Conservation (phyloP, 2,113 vertebrate species). For the Lycaon pictus region DNA sequence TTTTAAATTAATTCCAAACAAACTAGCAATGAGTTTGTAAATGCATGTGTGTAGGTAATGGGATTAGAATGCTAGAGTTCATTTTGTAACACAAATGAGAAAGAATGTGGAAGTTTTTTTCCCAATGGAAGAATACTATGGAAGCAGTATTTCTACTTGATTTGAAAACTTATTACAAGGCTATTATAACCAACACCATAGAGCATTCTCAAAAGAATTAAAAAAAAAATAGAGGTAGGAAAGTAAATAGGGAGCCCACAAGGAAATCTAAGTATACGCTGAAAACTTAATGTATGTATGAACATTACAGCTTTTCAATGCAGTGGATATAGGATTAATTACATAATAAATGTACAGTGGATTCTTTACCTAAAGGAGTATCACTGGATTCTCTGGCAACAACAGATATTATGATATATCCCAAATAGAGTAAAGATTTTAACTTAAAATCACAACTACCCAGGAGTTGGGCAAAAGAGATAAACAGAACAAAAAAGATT, state of each 20-base stretch:
- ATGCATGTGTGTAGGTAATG: neutral
- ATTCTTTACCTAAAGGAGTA: neutral
- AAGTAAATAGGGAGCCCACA: neutral
- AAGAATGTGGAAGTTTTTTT: neutral
- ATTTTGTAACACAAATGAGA: neutral
- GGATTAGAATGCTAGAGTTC: neutral
- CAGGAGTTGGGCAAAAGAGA: neutral
- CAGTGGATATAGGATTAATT: neutral
- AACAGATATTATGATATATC: neutral
- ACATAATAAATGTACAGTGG: neutral
- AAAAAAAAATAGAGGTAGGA: neutral
- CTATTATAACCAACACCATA: neutral
- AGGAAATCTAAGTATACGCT: neutral
- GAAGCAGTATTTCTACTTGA: neutral
- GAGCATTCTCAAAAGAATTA: neutral
- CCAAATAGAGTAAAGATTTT: neutral
- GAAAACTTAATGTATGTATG: neutral
- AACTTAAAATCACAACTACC: neutral
- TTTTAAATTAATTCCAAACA: neutral
- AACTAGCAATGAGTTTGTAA: neutral
- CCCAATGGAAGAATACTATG: neutral
- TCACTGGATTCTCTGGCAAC: neutral
- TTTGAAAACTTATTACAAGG: neutral
- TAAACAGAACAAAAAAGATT: neutral
- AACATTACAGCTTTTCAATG: neutral